These are phyloP conservation scores for Tupaia chinensis DNA, from an alignment of 2,113 vertebrate genomes.

Conservation along the genomic window DNA sequence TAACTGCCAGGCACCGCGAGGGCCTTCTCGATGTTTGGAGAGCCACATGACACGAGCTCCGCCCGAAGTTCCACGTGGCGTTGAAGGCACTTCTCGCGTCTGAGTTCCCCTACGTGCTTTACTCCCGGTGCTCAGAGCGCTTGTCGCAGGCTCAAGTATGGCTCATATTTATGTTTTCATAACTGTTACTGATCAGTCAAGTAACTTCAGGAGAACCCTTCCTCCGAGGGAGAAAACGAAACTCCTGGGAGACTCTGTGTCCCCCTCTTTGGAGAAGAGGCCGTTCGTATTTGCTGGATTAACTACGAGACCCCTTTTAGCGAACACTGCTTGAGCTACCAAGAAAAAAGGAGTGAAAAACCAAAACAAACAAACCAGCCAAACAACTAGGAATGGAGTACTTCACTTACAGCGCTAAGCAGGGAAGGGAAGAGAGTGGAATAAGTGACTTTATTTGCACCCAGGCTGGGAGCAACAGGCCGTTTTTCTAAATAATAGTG, in stretches of 20 bases:
- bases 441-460: background rate
- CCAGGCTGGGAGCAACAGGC: background rate
- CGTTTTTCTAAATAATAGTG: background rate
- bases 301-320: background rate
- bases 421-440: background rate
- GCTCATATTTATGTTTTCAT: background rate
- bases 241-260: background rate
- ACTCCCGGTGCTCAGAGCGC: background rate
- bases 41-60: background rate
- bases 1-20: rapidly evolving
- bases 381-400: too few species aligned
- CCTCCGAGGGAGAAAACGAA: background rate
- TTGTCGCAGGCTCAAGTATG: background rate
- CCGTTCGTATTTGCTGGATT: background rate
- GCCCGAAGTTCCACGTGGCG: background rate
- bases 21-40: background rate
- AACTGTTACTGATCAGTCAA: background rate
- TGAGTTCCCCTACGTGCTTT: background rate
- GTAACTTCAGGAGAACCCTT: background rate
- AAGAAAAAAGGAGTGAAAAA: background rate
- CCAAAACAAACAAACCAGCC: too few species aligned
- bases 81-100: background rate
- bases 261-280: background rate
- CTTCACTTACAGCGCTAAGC: too few species aligned
- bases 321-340: background rate